Evolutionary conservation across 2,113 vertebrate genomes (phyloP).

Genomic region (Platycercus adscitus): DNA sequence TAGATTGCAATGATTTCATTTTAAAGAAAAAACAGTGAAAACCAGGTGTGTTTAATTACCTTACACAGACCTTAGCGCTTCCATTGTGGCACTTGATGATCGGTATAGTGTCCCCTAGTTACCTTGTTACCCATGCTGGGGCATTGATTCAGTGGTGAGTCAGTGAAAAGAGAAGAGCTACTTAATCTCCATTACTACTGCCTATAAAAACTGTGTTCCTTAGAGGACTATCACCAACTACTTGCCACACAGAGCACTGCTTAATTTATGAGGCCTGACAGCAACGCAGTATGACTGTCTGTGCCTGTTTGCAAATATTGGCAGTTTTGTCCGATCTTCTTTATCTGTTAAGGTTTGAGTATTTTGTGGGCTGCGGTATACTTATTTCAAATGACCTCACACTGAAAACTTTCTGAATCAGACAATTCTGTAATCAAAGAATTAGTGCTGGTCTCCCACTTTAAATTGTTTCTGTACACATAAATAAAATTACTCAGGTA

Average conservation of each 20-base stretch:
- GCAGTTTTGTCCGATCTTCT: not conserved
- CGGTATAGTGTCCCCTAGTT: not conserved
- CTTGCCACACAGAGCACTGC: not conserved
- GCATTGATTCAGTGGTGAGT: conserved; percentile 32
- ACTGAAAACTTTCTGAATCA: not conserved
- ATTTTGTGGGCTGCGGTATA: not conserved
- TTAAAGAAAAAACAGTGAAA: not conserved
- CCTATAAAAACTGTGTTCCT: conserved; percentile 34
- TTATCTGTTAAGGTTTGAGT: not conserved
- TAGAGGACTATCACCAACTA: not conserved
- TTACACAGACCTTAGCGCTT: not conserved
- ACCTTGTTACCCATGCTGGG: not conserved
- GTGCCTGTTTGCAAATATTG: not conserved
- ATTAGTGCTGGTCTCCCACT: not conserved
- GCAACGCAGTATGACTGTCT: not conserved
- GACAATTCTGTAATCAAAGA: not conserved
- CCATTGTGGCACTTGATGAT: not conserved
- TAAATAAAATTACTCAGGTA: not conserved
- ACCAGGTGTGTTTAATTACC: not conserved
- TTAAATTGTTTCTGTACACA: not conserved
- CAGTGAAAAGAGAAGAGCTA: not conserved
- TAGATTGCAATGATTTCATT: not conserved
- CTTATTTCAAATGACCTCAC: not conserved
- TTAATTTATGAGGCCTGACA: conserved; percentile 12
- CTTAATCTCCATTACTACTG: conserved; percentile 48